Evolutionary conservation across 2,888 invertebrate species (phyloP).

Genomic region (Herminia tarsipennalis): DNA sequence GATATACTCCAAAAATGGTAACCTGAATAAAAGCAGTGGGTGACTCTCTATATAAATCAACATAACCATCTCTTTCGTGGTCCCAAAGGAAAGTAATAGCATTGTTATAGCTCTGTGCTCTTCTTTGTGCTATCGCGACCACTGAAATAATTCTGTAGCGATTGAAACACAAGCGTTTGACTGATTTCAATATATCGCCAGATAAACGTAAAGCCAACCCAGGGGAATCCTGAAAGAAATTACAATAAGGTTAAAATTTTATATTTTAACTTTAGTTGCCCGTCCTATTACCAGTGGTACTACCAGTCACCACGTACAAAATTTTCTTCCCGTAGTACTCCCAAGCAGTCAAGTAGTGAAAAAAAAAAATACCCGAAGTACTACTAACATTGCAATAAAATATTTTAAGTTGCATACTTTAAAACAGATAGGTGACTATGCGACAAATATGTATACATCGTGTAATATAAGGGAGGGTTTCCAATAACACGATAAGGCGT

Average conservation of each 20-base stretch:
- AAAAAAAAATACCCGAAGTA: no score
- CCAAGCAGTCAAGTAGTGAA: no score
- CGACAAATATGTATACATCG: no score
- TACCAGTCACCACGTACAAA: not conserved
- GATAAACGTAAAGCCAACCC: constrained; percentile 56
- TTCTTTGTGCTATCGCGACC: constrained; percentile 68
- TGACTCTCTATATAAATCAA: constrained; percentile 54
- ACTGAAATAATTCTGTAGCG: constrained; percentile 68
- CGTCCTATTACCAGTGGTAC: no score
- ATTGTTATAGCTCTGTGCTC: constrained; percentile 73
- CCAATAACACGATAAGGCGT: no score
- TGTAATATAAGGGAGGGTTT: no score
- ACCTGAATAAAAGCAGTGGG: constrained; percentile 66
- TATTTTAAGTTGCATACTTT: no score
- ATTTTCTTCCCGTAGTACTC: no score
- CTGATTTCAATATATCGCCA: constrained; percentile 61
- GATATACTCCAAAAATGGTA: constrained; percentile 70
- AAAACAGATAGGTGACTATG: no score
- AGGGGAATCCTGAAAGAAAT: constrained; percentile 4
- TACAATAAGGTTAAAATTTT: no score
- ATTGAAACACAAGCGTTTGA: constrained; percentile 62
- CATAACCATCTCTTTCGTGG: constrained; percentile 57
- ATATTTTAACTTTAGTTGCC: no score
- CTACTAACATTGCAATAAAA: no score
- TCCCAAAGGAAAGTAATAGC: constrained; percentile 76